These are phyloP conservation scores for Phania funesta DNA, from an alignment of 2,888 invertebrate species.

Conservation along the genomic window DNA sequence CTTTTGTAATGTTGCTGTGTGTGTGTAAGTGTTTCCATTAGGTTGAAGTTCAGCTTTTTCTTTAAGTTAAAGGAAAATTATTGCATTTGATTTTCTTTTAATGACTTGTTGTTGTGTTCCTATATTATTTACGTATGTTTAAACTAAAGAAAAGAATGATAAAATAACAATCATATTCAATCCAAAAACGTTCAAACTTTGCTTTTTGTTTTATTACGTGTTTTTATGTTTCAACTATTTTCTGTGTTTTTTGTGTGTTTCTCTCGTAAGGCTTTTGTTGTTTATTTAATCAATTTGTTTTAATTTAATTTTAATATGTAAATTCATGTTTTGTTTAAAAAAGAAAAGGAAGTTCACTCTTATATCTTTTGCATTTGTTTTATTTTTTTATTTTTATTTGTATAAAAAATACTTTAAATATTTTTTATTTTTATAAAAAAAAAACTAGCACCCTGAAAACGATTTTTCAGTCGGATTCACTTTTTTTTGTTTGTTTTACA, in stretches of 20 bases:
- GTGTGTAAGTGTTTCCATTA: conserved; percentile 21
- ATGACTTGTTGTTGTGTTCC: conserved; percentile 10
- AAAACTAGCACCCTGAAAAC: conserved; percentile 80
- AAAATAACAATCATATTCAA: conserved; percentile 72
- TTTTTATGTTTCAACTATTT: conserved; percentile 41
- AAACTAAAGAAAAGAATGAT: conserved; percentile 28
- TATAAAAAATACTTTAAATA: conserved; percentile 54
- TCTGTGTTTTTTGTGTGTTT: conserved; percentile 39
- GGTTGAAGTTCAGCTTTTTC: conserved; percentile 22
- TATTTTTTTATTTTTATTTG: conserved; percentile 60
- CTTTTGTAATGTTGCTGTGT: conserved; percentile 62
- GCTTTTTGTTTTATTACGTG: conserved; percentile 42
- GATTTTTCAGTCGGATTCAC: conserved; percentile 79
- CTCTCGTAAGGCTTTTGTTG: conserved; percentile 61
- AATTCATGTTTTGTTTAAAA: conserved; percentile 61
- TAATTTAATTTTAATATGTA: conserved; percentile 64
- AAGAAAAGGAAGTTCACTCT: conserved; percentile 54
- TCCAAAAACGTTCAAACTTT: conserved; percentile 80
- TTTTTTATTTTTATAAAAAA: conserved; percentile 45
- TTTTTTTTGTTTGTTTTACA: conserved; percentile 55
- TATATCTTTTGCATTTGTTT: conserved; percentile 63
- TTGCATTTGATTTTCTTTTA: conserved; percentile 48
- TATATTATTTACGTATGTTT: not conserved
- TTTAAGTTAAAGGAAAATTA: conserved; percentile 48
- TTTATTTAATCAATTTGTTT: conserved; percentile 55